These are phyloP conservation scores for Cydia strobilella DNA, from an alignment of 1,140 invertebrate species.

Conservation along the genomic window DNA sequence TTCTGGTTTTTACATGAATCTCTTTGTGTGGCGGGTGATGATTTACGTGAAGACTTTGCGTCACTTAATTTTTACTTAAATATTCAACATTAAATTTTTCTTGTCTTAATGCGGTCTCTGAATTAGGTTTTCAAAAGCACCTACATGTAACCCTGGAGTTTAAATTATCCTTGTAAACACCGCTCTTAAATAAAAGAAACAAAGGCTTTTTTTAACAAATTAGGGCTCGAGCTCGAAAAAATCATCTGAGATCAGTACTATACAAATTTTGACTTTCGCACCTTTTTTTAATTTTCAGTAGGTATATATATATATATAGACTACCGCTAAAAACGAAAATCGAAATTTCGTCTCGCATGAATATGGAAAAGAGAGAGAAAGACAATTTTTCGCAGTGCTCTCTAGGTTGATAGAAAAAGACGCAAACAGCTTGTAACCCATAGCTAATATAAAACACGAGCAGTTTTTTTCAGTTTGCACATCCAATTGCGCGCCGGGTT, in stretches of 20 bases:
- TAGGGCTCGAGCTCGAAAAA: too few relatives aligned
- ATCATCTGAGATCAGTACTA: too few relatives aligned
- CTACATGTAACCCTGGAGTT: background rate
- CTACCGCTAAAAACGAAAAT: too few relatives aligned
- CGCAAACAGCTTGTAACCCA: background rate
- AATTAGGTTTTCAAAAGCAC: background rate
- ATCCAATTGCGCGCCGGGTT: background rate
- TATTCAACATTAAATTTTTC: background rate
- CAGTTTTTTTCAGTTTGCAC: conserved; percentile 1
- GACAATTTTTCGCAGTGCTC: too few relatives aligned
- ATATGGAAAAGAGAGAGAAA: too few relatives aligned
- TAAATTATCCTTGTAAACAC: too few relatives aligned
- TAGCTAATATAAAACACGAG: background rate
- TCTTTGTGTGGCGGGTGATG: background rate
- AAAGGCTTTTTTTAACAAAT: too few relatives aligned
- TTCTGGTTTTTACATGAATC: conserved; percentile 6
- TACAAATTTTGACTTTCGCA: too few relatives aligned
- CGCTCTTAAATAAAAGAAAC: too few relatives aligned
- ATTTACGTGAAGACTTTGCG: background rate
- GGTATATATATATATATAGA: too few relatives aligned
- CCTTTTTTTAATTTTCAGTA: too few relatives aligned
- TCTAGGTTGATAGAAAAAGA: background rate
- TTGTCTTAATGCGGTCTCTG: background rate
- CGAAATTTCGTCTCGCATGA: too few relatives aligned
- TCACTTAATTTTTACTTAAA: background rate